Percentiles rank a stretch among this genome's conserved stretches.
Evolutionary conservation across 1,140 invertebrate genomes (phyloP).

Genomic region (Meloidogyne floridensis): DNA sequence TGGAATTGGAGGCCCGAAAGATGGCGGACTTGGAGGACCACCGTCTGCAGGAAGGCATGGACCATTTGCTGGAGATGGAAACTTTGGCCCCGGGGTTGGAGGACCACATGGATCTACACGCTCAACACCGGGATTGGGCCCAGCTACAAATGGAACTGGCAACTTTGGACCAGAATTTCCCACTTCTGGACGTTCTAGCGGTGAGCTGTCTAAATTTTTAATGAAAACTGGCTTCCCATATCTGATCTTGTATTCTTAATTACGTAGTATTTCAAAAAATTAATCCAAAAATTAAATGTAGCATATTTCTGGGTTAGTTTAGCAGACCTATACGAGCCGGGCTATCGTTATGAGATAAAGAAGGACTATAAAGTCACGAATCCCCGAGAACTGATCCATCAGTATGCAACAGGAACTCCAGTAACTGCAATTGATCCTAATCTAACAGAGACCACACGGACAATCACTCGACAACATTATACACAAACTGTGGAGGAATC

Average conservation of each 20-base stretch:
- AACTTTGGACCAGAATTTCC: conserved; percentile 38
- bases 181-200: conserved; percentile 49
- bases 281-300: neutral
- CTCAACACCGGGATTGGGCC: conserved; percentile 32
- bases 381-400: conserved; percentile 61
- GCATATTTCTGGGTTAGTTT: conserved; percentile 47
- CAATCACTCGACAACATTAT: conserved; percentile 55
- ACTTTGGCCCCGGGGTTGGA: conserved; percentile 28
- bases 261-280: too few species aligned
- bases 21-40: neutral
- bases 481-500: conserved; percentile 51
- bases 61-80: neutral
- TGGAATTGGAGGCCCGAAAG: neutral
- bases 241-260: too few species aligned
- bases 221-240: too few species aligned
- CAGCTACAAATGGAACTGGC: conserved; percentile 39
- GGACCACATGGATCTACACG: conserved; percentile 35
- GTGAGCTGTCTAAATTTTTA: conserved; percentile 21
- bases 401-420: conserved; percentile 63
- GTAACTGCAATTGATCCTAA: conserved; percentile 46
- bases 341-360: conserved; percentile 55
- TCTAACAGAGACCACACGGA: conserved; percentile 54
- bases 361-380: conserved; percentile 62
- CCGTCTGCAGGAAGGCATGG: neutral
- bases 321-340: conserved; percentile 40